A percentile compares a stretch with the other conserved stretches of the same genome.
Evolutionary conservation across 2,888 invertebrate genomes (phyloP).

Genomic region (Homarus gammarus): DNA sequence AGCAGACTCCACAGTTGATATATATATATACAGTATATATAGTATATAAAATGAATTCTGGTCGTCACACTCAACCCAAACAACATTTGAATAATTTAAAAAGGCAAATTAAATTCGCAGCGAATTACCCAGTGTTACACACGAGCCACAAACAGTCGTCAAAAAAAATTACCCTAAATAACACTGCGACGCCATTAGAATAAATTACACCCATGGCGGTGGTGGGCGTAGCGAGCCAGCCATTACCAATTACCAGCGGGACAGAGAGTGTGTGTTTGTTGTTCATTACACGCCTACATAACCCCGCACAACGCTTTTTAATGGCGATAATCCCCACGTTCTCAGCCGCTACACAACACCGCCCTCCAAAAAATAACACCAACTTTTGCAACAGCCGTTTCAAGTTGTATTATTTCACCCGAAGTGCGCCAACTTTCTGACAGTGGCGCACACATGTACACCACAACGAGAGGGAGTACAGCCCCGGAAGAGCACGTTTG

Average conservation of each 20-base stretch:
- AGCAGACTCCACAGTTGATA: no score
- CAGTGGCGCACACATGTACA: neutral
- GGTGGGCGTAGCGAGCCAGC: neutral
- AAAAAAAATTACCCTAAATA: neutral
- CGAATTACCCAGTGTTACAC: constrained; percentile 39
- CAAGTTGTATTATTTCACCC: neutral
- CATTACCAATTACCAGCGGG: constrained; percentile 50
- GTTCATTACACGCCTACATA: no score
- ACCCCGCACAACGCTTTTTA: no score
- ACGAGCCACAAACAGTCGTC: neutral
- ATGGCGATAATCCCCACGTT: neutral
- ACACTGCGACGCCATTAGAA: constrained; percentile 11
- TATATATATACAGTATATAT: no score
- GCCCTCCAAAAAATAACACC: neutral
- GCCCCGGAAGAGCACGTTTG: neutral
- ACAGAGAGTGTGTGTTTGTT: no score
- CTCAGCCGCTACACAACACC: no score
- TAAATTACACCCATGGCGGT: constrained; percentile 24
- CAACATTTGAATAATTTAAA: constrained; percentile 45
- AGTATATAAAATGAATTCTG: constrained; percentile 41
- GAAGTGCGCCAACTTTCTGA: neutral
- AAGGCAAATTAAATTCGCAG: constrained; percentile 41
- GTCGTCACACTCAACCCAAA: constrained; percentile 9
- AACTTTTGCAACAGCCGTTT: neutral
- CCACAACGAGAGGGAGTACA: neutral